These are phyloP conservation scores for Harpalus rubripes DNA, from an alignment of 2,888 invertebrate genomes.

Conservation along the genomic window DNA sequence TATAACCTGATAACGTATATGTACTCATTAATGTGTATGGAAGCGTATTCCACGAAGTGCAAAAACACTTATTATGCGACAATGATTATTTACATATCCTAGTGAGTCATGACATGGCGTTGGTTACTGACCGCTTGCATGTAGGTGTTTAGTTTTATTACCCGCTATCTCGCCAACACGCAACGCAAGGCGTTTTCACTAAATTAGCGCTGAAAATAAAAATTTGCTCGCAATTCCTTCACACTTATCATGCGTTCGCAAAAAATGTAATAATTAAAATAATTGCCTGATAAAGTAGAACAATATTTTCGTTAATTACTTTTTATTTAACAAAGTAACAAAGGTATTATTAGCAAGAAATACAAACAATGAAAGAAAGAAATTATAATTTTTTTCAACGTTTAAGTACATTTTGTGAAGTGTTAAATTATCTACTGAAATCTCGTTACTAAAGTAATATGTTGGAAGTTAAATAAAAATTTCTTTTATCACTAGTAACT, in stretches of 20 bases:
- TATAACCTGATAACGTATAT: not conserved
- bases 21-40: not conserved
- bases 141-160: conserved; percentile 60
- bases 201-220: conserved; percentile 35
- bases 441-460: no score
- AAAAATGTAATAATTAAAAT: conserved; percentile 40
- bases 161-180: conserved; percentile 40
- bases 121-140: conserved; percentile 56
- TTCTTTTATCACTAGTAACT: no score
- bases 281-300: conserved; percentile 13
- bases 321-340: not conserved
- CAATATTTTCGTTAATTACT: conserved; percentile 1
- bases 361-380: no score
- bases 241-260: conserved; percentile 1
- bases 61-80: conserved; percentile 27
- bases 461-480: no score
- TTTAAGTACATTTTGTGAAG: no score
- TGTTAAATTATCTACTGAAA: no score
- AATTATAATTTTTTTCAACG: no score
- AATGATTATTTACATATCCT: conserved; percentile 51
- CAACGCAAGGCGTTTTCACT: conserved; percentile 9
- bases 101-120: conserved; percentile 33
- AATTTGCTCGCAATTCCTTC: conserved; percentile 24
- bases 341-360: not conserved
- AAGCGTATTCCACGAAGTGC: not conserved